phyloP scores from a whole-genome alignment of 2,113 vertebrate species.

The Myotis lucifugus region DNA sequence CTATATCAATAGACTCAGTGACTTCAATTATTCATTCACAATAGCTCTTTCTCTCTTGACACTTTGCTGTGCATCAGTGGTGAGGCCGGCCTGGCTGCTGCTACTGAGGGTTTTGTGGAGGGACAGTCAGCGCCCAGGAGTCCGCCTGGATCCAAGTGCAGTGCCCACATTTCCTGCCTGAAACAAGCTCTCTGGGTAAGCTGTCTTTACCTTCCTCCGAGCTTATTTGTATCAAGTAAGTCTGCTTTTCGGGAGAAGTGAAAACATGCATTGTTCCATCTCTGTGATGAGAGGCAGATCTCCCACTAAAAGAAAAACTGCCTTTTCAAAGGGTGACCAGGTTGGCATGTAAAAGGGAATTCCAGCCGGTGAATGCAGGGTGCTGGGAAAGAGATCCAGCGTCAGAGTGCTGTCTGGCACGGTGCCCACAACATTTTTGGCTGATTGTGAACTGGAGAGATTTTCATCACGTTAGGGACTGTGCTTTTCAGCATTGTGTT shows the following conservation, averaged over 20 bases:
- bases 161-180: neutral
- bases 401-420: slow-evolving; percentile 56
- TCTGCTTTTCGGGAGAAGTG: slow-evolving; percentile 37
- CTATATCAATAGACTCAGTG: slow-evolving; percentile 23
- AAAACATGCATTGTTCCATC: neutral
- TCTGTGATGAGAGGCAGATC: slow-evolving; percentile 67
- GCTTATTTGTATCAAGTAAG: slow-evolving; percentile 6
- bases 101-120: neutral
- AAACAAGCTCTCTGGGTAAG: slow-evolving; percentile 24
- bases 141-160: neutral
- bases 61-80: neutral
- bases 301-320: slow-evolving; percentile 43
- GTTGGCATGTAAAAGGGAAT: slow-evolving; percentile 71
- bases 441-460: slow-evolving; percentile 56
- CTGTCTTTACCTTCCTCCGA: slow-evolving; percentile 54
- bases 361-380: slow-evolving; percentile 62
- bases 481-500: neutral
- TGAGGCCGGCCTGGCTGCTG: neutral
- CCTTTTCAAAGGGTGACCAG: slow-evolving; percentile 54
- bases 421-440: slow-evolving; percentile 40
- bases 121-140: neutral
- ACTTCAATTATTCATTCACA: neutral
- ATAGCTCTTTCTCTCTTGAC: neutral
- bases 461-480: slow-evolving; percentile 56
- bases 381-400: slow-evolving; percentile 38